Conservation (phyloP, 2,113 vertebrate genomes). For the Lonchura striata region DNA sequence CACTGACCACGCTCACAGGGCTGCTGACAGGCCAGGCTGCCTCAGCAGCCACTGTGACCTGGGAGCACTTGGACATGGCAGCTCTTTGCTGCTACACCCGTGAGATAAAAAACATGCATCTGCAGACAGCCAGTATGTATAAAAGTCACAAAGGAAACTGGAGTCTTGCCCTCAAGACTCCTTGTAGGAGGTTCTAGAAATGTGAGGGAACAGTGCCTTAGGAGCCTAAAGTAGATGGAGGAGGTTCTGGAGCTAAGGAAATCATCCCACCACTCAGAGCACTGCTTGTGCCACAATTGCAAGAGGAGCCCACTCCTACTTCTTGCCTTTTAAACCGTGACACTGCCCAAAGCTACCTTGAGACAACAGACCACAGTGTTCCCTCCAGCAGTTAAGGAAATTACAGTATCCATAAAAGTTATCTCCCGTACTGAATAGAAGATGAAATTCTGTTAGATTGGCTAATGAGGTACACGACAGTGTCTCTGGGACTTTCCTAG, state of each 20-base stretch:
- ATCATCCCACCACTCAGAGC: rapidly evolving
- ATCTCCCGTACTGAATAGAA: neutral
- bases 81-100: neutral
- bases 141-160: neutral
- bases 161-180: neutral
- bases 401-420: neutral
- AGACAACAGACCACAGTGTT: neutral
- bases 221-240: neutral
- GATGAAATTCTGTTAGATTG: neutral
- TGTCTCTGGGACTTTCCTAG: neutral
- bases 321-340: neutral
- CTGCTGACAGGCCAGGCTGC: neutral
- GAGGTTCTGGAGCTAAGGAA: neutral
- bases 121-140: neutral
- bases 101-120: neutral
- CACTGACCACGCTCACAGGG: neutral
- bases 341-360: neutral
- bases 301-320: neutral
- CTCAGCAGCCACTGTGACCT: neutral
- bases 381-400: neutral
- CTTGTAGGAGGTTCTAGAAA: neutral
- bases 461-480: neutral
- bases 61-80: neutral
- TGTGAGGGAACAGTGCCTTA: neutral
- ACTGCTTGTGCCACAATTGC: neutral